Evolutionary conservation across 2,113 vertebrate species (phyloP).

Genomic region (Mobula birostris): DNA sequence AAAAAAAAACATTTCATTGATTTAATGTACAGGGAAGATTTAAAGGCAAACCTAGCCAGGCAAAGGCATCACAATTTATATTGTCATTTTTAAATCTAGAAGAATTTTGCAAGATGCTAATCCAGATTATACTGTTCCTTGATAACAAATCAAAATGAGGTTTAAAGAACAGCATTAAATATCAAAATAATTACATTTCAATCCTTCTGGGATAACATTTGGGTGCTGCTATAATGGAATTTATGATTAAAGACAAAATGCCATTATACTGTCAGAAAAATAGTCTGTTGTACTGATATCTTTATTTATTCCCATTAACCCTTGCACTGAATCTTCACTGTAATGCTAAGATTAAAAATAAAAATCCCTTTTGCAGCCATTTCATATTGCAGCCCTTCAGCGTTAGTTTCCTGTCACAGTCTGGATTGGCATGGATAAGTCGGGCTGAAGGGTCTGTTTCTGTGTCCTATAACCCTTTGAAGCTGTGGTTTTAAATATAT

Average conservation of each 20-base stretch:
- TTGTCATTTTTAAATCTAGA: not conserved
- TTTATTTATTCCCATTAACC: not conserved
- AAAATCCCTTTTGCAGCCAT: no score
- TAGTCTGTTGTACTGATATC: not conserved
- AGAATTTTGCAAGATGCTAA: slow-evolving; percentile 14
- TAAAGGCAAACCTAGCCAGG: not conserved
- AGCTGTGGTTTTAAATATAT: no score
- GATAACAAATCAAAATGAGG: not conserved
- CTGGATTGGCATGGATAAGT: not conserved
- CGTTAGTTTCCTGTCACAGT: not conserved
- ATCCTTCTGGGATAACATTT: slow-evolving; percentile 28
- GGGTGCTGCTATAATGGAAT: not conserved
- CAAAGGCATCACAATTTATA: not conserved
- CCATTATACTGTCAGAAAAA: no score
- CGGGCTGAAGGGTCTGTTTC: no score
- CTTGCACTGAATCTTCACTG: not conserved
- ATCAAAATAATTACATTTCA: slow-evolving; percentile 10
- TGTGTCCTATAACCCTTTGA: no score
- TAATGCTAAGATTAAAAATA: not conserved
- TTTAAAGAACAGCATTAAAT: slow-evolving; percentile 14
- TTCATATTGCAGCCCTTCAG: not conserved
- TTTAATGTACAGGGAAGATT: not conserved
- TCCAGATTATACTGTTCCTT: slow-evolving; percentile 12
- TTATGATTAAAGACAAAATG: slow-evolving; percentile 19
- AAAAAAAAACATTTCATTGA: slow-evolving; percentile 19